phyloP scores from a whole-genome alignment of 1,140 invertebrate genomes.

The Latrodectus geometricus region DNA sequence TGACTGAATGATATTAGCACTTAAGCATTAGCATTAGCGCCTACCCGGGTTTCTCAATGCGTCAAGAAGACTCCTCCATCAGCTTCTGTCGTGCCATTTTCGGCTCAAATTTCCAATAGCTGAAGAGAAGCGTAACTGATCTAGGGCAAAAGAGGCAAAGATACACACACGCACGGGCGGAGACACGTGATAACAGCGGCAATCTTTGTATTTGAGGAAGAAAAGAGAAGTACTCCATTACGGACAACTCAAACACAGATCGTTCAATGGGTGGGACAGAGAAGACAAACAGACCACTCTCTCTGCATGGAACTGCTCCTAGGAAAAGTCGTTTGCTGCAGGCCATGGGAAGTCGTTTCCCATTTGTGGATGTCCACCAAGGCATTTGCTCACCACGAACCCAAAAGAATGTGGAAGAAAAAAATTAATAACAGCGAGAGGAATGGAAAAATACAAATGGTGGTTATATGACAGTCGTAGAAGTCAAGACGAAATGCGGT shows the following conservation, averaged over 20 bases:
- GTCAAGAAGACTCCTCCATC: too few species aligned
- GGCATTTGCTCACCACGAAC: too few species aligned
- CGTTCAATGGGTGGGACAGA: slow-evolving; percentile 19
- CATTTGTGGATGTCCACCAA: background rate
- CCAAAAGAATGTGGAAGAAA: too few species aligned
- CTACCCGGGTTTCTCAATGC: too few species aligned
- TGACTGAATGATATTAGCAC: too few species aligned
- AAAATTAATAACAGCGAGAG: too few species aligned
- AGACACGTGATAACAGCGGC: background rate
- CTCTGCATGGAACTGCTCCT: background rate
- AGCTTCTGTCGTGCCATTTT: background rate
- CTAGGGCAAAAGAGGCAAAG: background rate
- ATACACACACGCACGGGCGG: background rate
- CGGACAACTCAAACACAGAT: slow-evolving; percentile 58
- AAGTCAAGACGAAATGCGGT: too few species aligned
- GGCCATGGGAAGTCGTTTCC: background rate
- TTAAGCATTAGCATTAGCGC: too few species aligned
- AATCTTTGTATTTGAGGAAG: background rate
- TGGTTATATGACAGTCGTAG: too few species aligned
- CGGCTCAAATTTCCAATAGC: too few species aligned
- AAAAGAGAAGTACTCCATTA: slow-evolving; percentile 33
- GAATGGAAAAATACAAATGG: too few species aligned
- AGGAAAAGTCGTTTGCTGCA: background rate
- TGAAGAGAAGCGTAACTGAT: background rate
- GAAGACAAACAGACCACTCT: slow-evolving; percentile 48